Evolutionary conservation across 2,888 invertebrate species (phyloP).

Genomic region (Chrysolina americana): DNA sequence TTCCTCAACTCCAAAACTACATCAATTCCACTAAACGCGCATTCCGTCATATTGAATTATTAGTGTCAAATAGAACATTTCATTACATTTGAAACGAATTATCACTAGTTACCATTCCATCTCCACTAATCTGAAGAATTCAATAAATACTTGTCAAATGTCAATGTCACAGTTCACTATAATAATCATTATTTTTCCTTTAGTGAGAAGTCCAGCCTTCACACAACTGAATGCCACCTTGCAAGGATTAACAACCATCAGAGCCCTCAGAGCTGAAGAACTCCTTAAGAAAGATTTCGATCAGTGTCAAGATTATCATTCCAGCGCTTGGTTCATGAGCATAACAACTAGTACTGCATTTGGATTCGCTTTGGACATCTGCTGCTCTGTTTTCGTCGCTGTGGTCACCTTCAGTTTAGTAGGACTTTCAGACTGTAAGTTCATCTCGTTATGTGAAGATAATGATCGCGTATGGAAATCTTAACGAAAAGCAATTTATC

Average conservation of each 20-base stretch:
- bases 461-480: no score
- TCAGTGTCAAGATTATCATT: constrained; percentile 74
- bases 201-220: constrained; percentile 88
- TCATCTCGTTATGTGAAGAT: no score
- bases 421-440: constrained; percentile 29
- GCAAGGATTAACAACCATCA: constrained; percentile 83
- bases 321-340: constrained; percentile 78
- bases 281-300: constrained; percentile 73
- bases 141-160: no score
- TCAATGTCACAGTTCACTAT: no score
- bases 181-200: constrained; percentile 49
- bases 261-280: constrained; percentile 80
- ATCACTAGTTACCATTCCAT: no score
- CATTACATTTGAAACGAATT: no score
- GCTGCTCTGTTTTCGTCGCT: constrained; percentile 75
- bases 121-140: no score
- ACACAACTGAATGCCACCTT: constrained; percentile 84
- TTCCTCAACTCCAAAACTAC: no score
- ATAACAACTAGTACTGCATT: constrained; percentile 75
- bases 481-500: no score
- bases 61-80: no score
- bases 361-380: constrained; percentile 76
- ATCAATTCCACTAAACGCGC: no score
- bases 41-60: no score
- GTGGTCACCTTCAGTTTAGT: constrained; percentile 78